Percentiles rank a stretch among this genome's conserved stretches.
Conservation (phyloP, 1,140 invertebrate species). For the Venustaconcha ellipsiformis region DNA sequence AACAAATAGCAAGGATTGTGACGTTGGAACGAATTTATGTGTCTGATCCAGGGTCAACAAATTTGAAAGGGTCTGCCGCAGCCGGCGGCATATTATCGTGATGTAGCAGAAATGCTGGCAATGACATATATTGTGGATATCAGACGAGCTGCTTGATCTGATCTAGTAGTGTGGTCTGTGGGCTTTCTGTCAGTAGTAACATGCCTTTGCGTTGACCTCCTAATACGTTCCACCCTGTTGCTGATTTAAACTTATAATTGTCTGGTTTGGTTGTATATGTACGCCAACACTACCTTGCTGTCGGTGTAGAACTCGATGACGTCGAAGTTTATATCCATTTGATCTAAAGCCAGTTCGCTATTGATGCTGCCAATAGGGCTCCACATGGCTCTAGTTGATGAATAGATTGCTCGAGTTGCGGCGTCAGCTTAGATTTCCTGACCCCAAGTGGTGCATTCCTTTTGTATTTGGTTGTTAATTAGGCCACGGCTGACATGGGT, state of each 20-base stretch:
- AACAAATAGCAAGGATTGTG: not conserved
- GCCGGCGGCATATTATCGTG: not conserved
- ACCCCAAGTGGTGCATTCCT: not conserved
- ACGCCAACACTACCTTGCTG: slow-evolving; percentile 33
- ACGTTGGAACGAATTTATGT: slow-evolving; percentile 6
- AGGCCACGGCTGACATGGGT: slow-evolving; percentile 9
- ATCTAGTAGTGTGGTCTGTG: slow-evolving; percentile 5
- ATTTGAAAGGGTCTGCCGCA: slow-evolving; percentile 1
- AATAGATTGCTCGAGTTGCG: slow-evolving; percentile 29
- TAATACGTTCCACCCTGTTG: slow-evolving; percentile 30
- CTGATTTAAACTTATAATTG: slow-evolving; percentile 30
- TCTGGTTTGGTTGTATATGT: slow-evolving; percentile 27
- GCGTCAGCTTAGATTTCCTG: slow-evolving; percentile 31
- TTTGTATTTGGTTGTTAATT: not conserved
- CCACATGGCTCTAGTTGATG: slow-evolving; percentile 37
- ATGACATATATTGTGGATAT: not conserved
- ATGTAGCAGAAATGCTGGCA: slow-evolving; percentile 1
- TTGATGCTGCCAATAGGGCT: slow-evolving; percentile 27
- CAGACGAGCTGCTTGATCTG: not conserved
- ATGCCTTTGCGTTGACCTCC: not conserved
- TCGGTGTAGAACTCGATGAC: slow-evolving; percentile 30
- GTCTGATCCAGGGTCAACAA: slow-evolving; percentile 25
- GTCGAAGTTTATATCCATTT: slow-evolving; percentile 8
- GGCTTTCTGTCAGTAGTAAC: slow-evolving; percentile 10
- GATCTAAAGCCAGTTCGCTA: slow-evolving; percentile 5